phyloP scores from a whole-genome alignment of 2,888 invertebrate species.

The Eristalis intricaria region DNA sequence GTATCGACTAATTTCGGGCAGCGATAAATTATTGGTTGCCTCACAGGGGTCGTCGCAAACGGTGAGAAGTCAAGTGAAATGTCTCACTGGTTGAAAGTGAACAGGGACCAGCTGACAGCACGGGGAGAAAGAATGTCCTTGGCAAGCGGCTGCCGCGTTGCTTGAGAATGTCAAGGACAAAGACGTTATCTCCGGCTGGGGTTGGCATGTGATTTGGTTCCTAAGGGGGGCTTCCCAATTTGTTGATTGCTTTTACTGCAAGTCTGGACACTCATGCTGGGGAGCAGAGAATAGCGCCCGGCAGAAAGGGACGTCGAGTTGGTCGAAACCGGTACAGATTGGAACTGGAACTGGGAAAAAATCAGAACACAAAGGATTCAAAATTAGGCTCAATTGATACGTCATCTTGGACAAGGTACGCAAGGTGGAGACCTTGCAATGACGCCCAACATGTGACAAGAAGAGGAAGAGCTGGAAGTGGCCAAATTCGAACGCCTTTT shows the following conservation, averaged over 20 bases:
- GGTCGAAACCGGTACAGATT: no score
- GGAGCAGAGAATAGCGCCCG: not conserved
- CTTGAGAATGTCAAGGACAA: not conserved
- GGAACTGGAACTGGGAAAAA: no score
- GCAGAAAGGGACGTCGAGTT: not conserved
- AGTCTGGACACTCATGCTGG: not conserved
- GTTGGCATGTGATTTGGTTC: not conserved
- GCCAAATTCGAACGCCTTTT: no score
- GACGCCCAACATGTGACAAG: no score
- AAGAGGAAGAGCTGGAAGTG: no score
- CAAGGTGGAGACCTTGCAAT: no score
- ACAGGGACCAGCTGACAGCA: not conserved
- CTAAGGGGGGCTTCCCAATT: not conserved
- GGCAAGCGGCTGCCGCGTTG: not conserved
- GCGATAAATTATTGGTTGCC: conserved; percentile 61
- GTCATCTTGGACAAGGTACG: no score
- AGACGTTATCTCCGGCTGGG: not conserved
- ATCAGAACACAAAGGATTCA: no score
- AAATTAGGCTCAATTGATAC: no score
- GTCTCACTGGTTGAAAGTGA: not conserved
- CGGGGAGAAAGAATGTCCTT: not conserved
- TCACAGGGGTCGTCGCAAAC: not conserved
- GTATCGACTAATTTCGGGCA: conserved; percentile 69
- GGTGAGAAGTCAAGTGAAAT: not conserved
- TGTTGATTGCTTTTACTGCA: not conserved